Conservation (phyloP, 2,888 invertebrate species). For the Resseliella maxima region DNA sequence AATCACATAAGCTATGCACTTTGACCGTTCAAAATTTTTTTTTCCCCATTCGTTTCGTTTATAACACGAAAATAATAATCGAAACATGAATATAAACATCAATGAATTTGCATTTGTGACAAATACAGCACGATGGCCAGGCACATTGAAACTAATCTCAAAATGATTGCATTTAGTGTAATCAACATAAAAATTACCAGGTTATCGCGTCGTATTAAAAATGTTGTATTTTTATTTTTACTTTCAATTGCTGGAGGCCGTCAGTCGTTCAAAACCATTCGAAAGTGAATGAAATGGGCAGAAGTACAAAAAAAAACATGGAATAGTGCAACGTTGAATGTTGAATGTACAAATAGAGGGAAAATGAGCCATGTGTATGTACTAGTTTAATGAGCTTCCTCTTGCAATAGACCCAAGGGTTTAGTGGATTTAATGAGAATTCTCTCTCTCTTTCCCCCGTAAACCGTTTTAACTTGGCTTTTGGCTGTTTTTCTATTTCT, state of each 20-base stretch:
- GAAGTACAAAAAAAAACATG: not conserved
- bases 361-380: not conserved
- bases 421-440: not conserved
- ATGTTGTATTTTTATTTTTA: not conserved
- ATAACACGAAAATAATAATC: slow-evolving; percentile 3
- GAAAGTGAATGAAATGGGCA: not conserved
- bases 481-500: not conserved
- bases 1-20: not conserved
- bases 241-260: slow-evolving; percentile 5
- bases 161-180: too few relatives aligned
- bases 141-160: not conserved
- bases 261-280: not conserved
- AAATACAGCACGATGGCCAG: not conserved
- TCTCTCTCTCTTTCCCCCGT: not conserved
- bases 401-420: not conserved
- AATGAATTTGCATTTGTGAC: not conserved
- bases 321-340: not conserved
- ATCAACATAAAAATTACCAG: not conserved
- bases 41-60: too few relatives aligned
- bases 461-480: not conserved
- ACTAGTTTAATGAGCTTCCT: not conserved
- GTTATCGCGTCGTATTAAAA: not conserved
- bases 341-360: not conserved
- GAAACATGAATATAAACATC: not conserved
- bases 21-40: not conserved